Conservation (phyloP, 2,888 invertebrate species). For the Tuberolachnus salignus region DNA sequence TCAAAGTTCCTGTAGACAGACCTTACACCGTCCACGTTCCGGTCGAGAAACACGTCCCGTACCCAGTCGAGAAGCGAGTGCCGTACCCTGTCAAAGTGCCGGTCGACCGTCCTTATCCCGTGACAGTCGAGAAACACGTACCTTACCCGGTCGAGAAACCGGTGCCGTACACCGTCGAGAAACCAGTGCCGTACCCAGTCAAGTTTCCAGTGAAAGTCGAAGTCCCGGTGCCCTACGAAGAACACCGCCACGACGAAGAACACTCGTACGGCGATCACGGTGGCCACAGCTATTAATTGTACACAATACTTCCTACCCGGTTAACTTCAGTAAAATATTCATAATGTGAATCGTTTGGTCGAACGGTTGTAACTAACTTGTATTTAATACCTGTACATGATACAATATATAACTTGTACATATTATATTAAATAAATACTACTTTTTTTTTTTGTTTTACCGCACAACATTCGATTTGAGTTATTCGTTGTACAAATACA, state of each 20-base stretch:
- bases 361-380: background rate
- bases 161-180: slow-evolving; percentile 77
- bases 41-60: slow-evolving; percentile 64
- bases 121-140: slow-evolving; percentile 78
- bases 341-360: background rate
- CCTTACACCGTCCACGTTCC: slow-evolving; percentile 66
- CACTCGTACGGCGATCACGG: background rate
- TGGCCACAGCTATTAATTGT: slow-evolving; percentile 30
- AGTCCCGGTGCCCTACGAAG: slow-evolving; percentile 59
- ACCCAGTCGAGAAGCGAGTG: slow-evolving; percentile 60
- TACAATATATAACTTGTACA: background rate
- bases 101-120: slow-evolving; percentile 65
- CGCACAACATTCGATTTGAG: background rate
- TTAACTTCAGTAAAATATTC: background rate
- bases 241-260: slow-evolving; percentile 42
- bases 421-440: background rate
- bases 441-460: slow-evolving; percentile 32
- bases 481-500: background rate
- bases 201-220: slow-evolving; percentile 68
- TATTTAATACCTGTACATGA: slow-evolving; percentile 30
- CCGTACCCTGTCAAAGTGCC: slow-evolving; percentile 70
- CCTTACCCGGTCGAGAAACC: slow-evolving; percentile 68
- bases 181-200: slow-evolving; percentile 71
- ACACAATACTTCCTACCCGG: background rate
- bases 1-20: slow-evolving; percentile 65